Conservation (phyloP, 2,113 vertebrate genomes). For the Hystrix cristata region DNA sequence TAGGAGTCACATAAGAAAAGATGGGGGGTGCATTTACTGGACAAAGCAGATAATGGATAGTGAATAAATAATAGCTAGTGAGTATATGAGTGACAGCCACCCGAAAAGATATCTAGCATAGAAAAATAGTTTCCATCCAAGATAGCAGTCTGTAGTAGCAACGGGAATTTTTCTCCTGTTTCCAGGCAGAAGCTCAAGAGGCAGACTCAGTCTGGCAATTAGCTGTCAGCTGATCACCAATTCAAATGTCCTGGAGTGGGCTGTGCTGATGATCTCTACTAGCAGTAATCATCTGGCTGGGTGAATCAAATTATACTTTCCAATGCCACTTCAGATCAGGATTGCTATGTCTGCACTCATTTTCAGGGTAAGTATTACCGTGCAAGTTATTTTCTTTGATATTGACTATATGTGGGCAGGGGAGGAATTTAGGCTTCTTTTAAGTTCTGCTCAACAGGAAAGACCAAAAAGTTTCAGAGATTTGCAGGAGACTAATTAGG, state of each 20-base stretch:
- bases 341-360: constrained; percentile 46
- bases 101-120: background rate
- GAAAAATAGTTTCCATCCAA: background rate
- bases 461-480: constrained; percentile 78
- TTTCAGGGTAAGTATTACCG: constrained; percentile 64
- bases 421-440: constrained; percentile 71
- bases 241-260: constrained; percentile 79
- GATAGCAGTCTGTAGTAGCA: background rate
- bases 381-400: constrained; percentile 76
- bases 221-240: constrained; percentile 81
- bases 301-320: constrained; percentile 74
- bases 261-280: constrained; percentile 60
- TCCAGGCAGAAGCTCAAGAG: constrained; percentile 74
- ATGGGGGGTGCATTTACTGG: background rate
- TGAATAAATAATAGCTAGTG: background rate
- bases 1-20: background rate
- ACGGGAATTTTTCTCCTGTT: background rate
- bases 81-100: background rate
- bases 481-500: constrained; percentile 81
- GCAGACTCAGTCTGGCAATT: constrained; percentile 74
- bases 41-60: background rate
- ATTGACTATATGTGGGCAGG: constrained; percentile 67
- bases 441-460: constrained; percentile 71
- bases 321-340: constrained; percentile 79
- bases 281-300: constrained; percentile 70